Evolutionary conservation across 2,797 vertebrate genomes (phyloP).

Genomic region (Knipowitschia caucasica): DNA sequence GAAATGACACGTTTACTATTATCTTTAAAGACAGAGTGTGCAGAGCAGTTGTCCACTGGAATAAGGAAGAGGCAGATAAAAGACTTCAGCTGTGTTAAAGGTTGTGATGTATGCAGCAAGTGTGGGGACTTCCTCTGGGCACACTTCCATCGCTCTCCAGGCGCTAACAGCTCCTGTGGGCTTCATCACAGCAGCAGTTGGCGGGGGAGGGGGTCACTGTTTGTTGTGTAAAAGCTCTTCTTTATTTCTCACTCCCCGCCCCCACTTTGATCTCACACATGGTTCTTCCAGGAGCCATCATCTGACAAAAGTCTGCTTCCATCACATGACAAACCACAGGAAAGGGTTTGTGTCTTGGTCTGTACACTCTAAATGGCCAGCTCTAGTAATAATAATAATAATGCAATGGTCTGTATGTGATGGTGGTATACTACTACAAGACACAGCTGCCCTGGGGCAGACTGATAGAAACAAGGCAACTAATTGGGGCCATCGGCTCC

Average conservation of each 20-base stretch:
- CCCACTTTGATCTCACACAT: slow-evolving; percentile 64
- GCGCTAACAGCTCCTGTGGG: slow-evolving; percentile 69
- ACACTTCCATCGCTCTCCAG: slow-evolving; percentile 54
- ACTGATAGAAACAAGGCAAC: no score
- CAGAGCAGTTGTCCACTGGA: slow-evolving; percentile 3
- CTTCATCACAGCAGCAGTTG: slow-evolving; percentile 69
- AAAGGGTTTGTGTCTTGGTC: slow-evolving; percentile 62
- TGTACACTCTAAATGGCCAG: slow-evolving; percentile 19
- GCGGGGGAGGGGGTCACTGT: slow-evolving; percentile 62
- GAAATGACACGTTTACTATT: slow-evolving; percentile 27
- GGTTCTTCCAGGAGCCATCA: slow-evolving; percentile 69
- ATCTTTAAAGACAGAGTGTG: no score
- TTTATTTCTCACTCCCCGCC: slow-evolving; percentile 58
- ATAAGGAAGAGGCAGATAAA: slow-evolving; percentile 34
- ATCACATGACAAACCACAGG: slow-evolving; percentile 71
- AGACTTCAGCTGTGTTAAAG: slow-evolving; percentile 8
- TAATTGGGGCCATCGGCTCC: no score
- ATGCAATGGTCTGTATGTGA: no score
- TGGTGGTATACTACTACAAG: no score
- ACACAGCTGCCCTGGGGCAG: no score
- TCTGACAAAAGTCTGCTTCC: slow-evolving; percentile 72
- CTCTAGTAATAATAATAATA: slow-evolving; percentile 5
- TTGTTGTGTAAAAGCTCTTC: slow-evolving; percentile 68
- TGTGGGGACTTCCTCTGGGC: slow-evolving; percentile 46
- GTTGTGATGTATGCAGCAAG: slow-evolving; percentile 23